A percentile compares a stretch with the other conserved stretches of the same genome.
Evolutionary conservation across 2,888 invertebrate species (phyloP).

Genomic region (Melieria crassipennis): DNA sequence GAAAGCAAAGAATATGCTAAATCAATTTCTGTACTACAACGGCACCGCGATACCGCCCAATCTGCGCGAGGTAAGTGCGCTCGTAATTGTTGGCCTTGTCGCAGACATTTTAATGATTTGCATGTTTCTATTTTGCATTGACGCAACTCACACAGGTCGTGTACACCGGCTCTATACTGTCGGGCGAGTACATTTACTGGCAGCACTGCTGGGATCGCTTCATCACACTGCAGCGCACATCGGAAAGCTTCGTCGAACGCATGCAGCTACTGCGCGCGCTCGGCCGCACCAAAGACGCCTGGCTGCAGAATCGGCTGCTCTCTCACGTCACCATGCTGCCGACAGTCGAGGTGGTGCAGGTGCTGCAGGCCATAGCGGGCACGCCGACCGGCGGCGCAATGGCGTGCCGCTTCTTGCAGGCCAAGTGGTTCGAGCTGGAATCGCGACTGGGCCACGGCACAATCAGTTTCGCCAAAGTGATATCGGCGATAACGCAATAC

Average conservation of each 20-base stretch:
- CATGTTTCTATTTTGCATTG: too few relatives aligned
- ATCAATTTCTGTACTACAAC: conserved; percentile 61
- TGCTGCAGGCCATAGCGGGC: conserved; percentile 65
- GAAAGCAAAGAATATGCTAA: conserved; percentile 63
- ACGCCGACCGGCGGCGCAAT: conserved; percentile 66
- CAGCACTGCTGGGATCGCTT: conserved; percentile 66
- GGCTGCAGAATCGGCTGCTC: conserved; percentile 66
- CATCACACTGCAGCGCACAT: conserved; percentile 58
- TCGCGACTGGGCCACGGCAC: conserved; percentile 64
- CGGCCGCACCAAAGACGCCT: conserved; percentile 66
- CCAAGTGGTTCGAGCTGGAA: conserved; percentile 66
- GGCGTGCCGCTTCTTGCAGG: conserved; percentile 66
- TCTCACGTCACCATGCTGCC: conserved; percentile 66
- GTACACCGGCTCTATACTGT: conserved; percentile 65
- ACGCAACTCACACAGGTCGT: conserved; percentile 54
- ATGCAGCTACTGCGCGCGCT: conserved; percentile 65
- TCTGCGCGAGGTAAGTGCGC: conserved; percentile 59
- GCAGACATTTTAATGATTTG: too few relatives aligned
- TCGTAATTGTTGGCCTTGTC: neutral
- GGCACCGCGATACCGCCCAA: conserved; percentile 62
- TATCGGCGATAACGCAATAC: conserved; percentile 66
- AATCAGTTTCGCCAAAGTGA: conserved; percentile 65
- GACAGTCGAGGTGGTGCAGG: conserved; percentile 64
- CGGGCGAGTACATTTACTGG: conserved; percentile 66
- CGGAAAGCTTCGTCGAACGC: conserved; percentile 64